Evolutionary conservation across 2,797 vertebrate species (phyloP).

Genomic region (Eutrigla gurnardus): DNA sequence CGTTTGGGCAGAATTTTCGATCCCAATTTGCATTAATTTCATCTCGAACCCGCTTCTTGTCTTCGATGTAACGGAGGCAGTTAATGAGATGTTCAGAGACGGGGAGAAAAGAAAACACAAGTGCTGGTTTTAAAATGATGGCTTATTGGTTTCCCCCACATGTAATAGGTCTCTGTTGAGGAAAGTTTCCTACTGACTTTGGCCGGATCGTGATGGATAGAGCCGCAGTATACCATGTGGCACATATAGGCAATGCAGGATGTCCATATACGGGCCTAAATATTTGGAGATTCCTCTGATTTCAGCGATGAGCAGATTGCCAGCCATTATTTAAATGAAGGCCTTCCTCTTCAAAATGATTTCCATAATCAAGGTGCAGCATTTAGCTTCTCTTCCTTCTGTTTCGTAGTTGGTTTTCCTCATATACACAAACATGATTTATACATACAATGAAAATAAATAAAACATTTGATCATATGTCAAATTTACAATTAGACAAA

Average conservation of each 20-base stretch:
- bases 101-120: constrained; percentile 1
- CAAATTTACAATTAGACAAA: background rate
- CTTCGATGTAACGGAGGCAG: constrained; percentile 21
- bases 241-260: background rate
- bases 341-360: background rate
- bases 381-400: background rate
- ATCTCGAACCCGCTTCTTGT: constrained; percentile 35
- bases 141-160: background rate
- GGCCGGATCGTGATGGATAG: background rate
- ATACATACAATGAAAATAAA: too few relatives aligned
- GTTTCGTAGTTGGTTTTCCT: background rate
- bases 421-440: background rate
- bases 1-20: constrained; percentile 44
- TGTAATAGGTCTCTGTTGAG: background rate
- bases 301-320: background rate
- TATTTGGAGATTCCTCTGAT: background rate
- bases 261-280: background rate
- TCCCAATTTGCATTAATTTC: constrained; percentile 58
- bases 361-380: background rate
- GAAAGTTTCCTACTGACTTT: background rate
- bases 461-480: too few relatives aligned
- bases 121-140: background rate
- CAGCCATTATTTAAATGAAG: background rate
- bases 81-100: constrained; percentile 43
- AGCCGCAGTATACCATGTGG: background rate